Conservation (phyloP, 1,140 invertebrate genomes). For the Solenopsis invicta region DNA sequence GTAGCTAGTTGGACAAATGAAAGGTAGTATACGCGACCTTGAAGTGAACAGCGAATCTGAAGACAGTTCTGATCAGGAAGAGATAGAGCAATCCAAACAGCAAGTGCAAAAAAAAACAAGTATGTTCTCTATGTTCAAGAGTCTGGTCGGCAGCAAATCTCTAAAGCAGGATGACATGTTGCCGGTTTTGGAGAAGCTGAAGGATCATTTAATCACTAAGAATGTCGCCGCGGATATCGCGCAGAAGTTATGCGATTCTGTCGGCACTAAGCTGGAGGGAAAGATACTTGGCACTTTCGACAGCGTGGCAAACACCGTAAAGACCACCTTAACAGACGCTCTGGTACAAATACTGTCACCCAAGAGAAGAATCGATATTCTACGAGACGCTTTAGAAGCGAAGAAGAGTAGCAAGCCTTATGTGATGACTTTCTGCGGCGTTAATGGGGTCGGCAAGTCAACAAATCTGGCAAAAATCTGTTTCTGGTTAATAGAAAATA, state of each 20-base stretch:
- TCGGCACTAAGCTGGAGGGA: conserved; percentile 96
- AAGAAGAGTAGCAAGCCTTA: conserved; percentile 95
- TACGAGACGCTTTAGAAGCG: conserved; percentile 97
- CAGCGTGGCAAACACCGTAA: conserved; percentile 94
- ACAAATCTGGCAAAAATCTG: conserved; percentile 99
- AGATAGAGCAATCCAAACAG: conserved; percentile 76
- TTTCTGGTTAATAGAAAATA: conserved; percentile 99
- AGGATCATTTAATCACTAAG: conserved; percentile 98
- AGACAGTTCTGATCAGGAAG: conserved; percentile 83
- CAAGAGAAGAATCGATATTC: conserved; percentile 97
- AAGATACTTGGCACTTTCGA: conserved; percentile 98
- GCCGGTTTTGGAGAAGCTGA: conserved; percentile 97
- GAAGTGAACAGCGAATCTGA: conserved; percentile 88
- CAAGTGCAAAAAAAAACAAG: conserved; percentile 87
- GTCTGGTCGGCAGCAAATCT: conserved; percentile 95
- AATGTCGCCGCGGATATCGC: conserved; percentile 99
- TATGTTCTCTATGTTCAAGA: conserved; percentile 94
- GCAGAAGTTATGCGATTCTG: conserved; percentile 97
- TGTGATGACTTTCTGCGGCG: conserved; percentile 99
- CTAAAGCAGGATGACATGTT: conserved; percentile 92
- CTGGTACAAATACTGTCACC: conserved; percentile 97
- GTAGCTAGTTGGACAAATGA: conserved; percentile 94
- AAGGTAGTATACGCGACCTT: conserved; percentile 91
- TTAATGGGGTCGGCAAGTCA: conserved; percentile 99
- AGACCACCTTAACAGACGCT: conserved; percentile 93